Evolutionary conservation across 2,888 invertebrate species (phyloP).

Genomic region (Meandrusa payeni): DNA sequence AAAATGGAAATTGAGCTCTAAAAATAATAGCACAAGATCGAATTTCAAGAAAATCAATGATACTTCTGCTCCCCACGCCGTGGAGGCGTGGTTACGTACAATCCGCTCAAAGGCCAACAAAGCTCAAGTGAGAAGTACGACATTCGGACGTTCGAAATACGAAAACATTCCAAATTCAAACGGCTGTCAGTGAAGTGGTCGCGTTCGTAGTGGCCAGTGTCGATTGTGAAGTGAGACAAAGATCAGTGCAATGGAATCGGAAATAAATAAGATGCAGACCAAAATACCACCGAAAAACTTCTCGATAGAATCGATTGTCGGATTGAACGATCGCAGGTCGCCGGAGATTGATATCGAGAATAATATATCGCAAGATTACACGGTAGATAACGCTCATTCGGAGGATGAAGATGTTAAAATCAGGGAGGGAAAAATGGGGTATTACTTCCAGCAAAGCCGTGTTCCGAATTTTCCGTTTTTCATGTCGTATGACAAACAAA

Average conservation of each 20-base stretch:
- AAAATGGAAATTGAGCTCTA: conserved; percentile 11
- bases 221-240: conserved; percentile 22
- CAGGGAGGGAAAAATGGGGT: conserved; percentile 64
- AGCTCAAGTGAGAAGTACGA: conserved; percentile 31
- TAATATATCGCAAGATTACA: conserved; percentile 61
- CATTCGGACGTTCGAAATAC: conserved; percentile 32
- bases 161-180: conserved; percentile 28
- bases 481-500: conserved; percentile 70
- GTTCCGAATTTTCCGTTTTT: conserved; percentile 74
- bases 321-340: conserved; percentile 58
- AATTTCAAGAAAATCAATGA: not conserved
- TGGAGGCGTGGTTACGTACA: conserved; percentile 21
- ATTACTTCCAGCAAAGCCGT: conserved; percentile 68
- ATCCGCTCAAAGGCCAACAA: conserved; percentile 25
- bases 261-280: conserved; percentile 65
- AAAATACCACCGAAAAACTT: conserved; percentile 81
- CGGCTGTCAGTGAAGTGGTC: conserved; percentile 23
- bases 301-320: conserved; percentile 83
- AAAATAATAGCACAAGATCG: not conserved
- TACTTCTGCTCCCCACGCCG: conserved; percentile 10
- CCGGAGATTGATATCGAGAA: conserved; percentile 75
- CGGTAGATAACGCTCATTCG: conserved; percentile 47
- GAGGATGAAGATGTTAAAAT: conserved; percentile 66
- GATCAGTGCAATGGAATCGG: conserved; percentile 59
- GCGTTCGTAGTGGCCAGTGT: conserved; percentile 35